A percentile compares a stretch with the other conserved stretches of the same genome.
Conservation (phyloP, 2,113 vertebrate species). For the Callospermophilus lateralis region DNA sequence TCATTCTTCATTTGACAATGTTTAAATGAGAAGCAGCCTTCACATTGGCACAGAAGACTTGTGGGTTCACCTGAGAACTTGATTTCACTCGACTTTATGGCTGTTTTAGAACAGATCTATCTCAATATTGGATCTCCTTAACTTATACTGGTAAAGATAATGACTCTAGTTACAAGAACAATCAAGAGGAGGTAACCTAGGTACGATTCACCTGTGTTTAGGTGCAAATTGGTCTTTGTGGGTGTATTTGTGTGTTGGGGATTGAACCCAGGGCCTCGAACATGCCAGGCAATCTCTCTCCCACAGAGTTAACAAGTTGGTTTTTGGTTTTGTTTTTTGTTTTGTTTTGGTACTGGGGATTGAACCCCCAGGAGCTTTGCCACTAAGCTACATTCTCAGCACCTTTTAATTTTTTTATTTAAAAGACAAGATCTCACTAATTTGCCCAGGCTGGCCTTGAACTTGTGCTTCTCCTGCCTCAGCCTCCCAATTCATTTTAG, state of each 20-base stretch:
- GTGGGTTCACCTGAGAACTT: constrained; percentile 67
- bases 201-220: constrained; percentile 61
- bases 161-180: constrained; percentile 66
- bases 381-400: no score
- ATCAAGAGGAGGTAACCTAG: constrained; percentile 50
- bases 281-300: neutral
- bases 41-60: constrained; percentile 65
- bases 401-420: no score
- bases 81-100: constrained; percentile 62
- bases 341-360: no score
- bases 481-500: no score
- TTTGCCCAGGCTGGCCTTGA: no score
- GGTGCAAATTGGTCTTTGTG: neutral
- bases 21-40: constrained; percentile 83
- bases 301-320: neutral
- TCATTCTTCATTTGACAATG: constrained; percentile 80
- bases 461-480: no score
- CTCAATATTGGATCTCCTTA: constrained; percentile 78
- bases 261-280: neutral
- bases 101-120: constrained; percentile 65
- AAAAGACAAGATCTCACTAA: no score
- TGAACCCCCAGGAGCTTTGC: no score
- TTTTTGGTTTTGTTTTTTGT: no score
- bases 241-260: neutral
- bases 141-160: constrained; percentile 54